These are phyloP conservation scores for Polydrusus pterygomalis DNA, from an alignment of 2,888 invertebrate species.

Conservation along the genomic window DNA sequence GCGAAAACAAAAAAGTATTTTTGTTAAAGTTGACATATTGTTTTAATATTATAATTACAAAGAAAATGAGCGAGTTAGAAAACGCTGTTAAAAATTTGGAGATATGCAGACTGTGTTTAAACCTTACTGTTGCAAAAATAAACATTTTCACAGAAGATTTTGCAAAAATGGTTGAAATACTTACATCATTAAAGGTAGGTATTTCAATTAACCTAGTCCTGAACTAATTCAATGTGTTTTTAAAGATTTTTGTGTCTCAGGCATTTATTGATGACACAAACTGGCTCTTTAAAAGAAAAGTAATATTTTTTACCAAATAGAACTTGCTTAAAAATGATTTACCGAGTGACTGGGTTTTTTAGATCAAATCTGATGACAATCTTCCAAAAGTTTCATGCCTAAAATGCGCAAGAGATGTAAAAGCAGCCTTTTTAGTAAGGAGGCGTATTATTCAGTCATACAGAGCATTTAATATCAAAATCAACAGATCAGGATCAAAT, in stretches of 20 bases:
- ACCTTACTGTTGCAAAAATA: slow-evolving; percentile 59
- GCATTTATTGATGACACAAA: too few species aligned
- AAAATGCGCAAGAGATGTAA: slow-evolving; percentile 64
- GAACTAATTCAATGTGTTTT: too few species aligned
- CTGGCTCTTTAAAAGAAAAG: too few species aligned
- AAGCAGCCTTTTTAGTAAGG: slow-evolving; percentile 62
- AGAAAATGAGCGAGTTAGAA: slow-evolving; percentile 39
- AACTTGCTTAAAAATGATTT: neutral
- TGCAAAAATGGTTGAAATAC: slow-evolving; percentile 63
- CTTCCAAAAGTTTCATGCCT: slow-evolving; percentile 64
- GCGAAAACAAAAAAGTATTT: neutral
- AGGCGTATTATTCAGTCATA: slow-evolving; percentile 64
- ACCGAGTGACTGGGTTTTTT: slow-evolving; percentile 38
- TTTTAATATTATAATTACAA: neutral
- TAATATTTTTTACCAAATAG: too few species aligned
- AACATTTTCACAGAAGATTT: slow-evolving; percentile 63
- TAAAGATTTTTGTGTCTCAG: too few species aligned
- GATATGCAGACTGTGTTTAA: slow-evolving; percentile 63
- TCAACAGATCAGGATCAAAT: slow-evolving; percentile 18
- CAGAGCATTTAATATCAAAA: slow-evolving; percentile 54
- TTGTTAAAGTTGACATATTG: neutral
- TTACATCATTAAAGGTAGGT: slow-evolving; percentile 64
- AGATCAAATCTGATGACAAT: slow-evolving; percentile 64
- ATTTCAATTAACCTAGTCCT: neutral
- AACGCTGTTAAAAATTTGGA: slow-evolving; percentile 43